Evolutionary conservation across 2,888 invertebrate species (phyloP), one percentile per base, ranked within the genome.

Genomic region (Drosophila macrospina): DNA sequence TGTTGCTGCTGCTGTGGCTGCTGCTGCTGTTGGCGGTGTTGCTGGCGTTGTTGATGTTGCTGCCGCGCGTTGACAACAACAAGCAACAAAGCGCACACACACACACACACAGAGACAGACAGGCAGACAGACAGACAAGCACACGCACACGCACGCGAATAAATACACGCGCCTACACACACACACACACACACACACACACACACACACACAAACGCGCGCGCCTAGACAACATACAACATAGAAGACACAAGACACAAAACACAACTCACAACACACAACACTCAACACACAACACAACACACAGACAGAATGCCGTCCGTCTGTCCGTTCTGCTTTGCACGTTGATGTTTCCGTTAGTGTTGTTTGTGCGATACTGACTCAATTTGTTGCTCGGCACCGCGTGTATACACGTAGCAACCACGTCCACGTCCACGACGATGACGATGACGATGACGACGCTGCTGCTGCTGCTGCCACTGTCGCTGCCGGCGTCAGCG

Each of bases 311-410:
- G 55, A 71, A 55, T 44, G 44, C 55, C 78, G 78, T 77, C 73
- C 73, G 85, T 73, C 71, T 65, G 80, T 81, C 88, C 85, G 84
- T 80, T 63, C 54, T 62, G 80, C 72, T 80, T 76, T 72, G 78
- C 86, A 81, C 83, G 83, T 74, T 78, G 90, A 89, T 90, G 90
- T 85, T 90, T 81, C 88, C 90, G 89, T 90, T 88, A 80, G 83
- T 87, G 81, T 90, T 91, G 91, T 90, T 91, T 90, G 90, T 90
- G 88, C 90, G 90, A 88, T 90, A 90, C 90, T 90, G 86, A 91
- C 88, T 84, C 89, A 87, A 83, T 83, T 83, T 83, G 83, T 83
- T 83, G 88, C 83, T 83, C 83, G 89, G 84, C 88, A 88, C 68
- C 74, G 78, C 78, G 74, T 80, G 69, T 83, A 88, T 86, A 82